Evolutionary conservation across 64 coral and sea anemone genomes (phyloP).

Genomic region (Catalaphyllia jardinei): DNA sequence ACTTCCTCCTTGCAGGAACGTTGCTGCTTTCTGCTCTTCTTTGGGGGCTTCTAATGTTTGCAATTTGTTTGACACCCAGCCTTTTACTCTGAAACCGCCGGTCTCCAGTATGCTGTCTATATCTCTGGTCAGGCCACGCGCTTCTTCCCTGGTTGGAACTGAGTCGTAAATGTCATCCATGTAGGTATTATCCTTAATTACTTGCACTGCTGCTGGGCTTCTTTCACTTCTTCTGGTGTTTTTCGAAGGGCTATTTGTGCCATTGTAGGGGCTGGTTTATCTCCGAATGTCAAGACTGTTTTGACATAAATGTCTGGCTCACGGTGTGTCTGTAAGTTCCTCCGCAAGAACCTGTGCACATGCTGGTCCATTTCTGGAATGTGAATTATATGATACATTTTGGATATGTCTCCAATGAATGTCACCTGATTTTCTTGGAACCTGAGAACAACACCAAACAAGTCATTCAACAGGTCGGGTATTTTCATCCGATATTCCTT

Average conservation of each 20-base stretch:
- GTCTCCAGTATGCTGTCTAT: conserved; percentile 37
- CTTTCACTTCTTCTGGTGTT: background rate
- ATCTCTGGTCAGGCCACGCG: background rate
- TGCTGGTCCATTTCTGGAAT: conserved; percentile 62
- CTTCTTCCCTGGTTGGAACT: conserved; percentile 9
- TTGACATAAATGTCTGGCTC: too few relatives aligned
- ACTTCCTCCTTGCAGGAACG: too few relatives aligned
- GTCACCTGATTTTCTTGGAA: conserved; percentile 67
- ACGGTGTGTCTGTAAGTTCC: too few relatives aligned
- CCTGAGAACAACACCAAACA: conserved; percentile 69
- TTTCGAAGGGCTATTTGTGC: too few relatives aligned
- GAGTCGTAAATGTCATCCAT: conserved; percentile 32
- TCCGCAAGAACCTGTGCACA: too few relatives aligned
- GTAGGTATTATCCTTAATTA: conserved; percentile 54
- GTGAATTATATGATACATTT: conserved; percentile 73
- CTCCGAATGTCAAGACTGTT: too few relatives aligned
- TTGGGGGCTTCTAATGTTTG: too few relatives aligned
- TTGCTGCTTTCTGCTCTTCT: too few relatives aligned
- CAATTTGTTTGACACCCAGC: too few relatives aligned
- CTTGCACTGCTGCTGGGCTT: conserved; percentile 52
- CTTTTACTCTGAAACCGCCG: conserved; percentile 35
- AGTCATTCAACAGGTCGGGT: conserved; percentile 59
- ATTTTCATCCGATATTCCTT: conserved; percentile 62
- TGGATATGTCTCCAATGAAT: conserved; percentile 65
- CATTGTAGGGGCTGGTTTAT: too few relatives aligned